Evolutionary conservation across 2,888 invertebrate species (phyloP).

Genomic region (Geophilus truncorum): DNA sequence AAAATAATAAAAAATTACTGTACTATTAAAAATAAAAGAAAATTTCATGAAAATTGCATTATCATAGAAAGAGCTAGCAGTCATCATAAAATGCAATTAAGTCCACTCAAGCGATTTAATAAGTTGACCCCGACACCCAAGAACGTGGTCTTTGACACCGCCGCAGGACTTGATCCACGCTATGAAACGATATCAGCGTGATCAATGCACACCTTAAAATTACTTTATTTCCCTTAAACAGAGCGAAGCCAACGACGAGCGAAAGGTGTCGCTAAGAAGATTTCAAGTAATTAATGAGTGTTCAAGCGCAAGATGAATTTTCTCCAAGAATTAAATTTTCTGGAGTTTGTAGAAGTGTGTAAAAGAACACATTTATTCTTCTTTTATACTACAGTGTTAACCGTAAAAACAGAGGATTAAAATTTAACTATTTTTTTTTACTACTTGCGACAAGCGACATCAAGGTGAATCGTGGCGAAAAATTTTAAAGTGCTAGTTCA

Average conservation of each 20-base stretch:
- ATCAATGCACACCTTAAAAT: neutral
- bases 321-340: no score
- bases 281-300: neutral
- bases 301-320: neutral
- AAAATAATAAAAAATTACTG: no score
- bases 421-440: no score
- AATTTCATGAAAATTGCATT: neutral
- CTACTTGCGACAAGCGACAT: no score
- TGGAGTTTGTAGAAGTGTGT: no score
- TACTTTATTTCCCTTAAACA: neutral
- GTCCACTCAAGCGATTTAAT: constrained; percentile 10
- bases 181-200: neutral
- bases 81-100: neutral
- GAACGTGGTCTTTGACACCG: neutral
- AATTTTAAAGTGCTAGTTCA: no score
- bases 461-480: no score
- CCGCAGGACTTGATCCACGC: neutral
- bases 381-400: no score
- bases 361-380: no score
- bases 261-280: neutral
- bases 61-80: neutral
- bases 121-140: neutral
- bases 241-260: no score
- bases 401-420: no score
- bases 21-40: no score